phyloP scores from a whole-genome alignment of 1,140 invertebrate genomes.

The Camponotus floridanus region DNA sequence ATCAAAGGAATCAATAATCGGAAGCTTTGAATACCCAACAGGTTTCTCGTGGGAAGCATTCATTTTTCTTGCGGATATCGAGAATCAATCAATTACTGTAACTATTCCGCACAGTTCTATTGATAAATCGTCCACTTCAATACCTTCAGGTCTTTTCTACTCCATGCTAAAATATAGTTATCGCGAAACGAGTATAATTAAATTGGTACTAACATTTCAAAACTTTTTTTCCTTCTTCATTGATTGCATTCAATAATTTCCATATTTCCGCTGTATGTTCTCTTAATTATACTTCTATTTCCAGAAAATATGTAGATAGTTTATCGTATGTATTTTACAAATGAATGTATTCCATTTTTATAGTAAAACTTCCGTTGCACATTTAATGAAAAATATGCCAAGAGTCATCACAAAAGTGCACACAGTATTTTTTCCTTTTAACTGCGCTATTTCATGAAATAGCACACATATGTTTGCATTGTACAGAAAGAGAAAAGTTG shows the following conservation, averaged over 20 bases:
- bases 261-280: too few relatives aligned
- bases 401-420: slow-evolving; percentile 16
- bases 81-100: slow-evolving; percentile 54
- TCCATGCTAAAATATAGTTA: not conserved
- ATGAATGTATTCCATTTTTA: not conserved
- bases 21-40: slow-evolving; percentile 59
- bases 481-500: not conserved
- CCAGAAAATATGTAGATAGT: not conserved
- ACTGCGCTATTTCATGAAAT: not conserved
- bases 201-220: not conserved
- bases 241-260: slow-evolving; percentile 1
- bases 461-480: not conserved
- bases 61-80: slow-evolving; percentile 62
- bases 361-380: not conserved
- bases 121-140: slow-evolving; percentile 46
- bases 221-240: not conserved
- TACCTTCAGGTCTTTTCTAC: slow-evolving; percentile 5
- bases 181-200: slow-evolving; percentile 25
- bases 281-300: not conserved
- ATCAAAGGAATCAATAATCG: slow-evolving; percentile 50
- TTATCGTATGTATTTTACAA: not conserved
- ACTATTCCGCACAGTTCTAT: slow-evolving; percentile 42
- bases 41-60: slow-evolving; percentile 38
- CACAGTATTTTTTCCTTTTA: not conserved
- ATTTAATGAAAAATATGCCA: not conserved